Evolutionary conservation across 2,113 vertebrate genomes (phyloP).

Genomic region (Anoplopoma fimbria): DNA sequence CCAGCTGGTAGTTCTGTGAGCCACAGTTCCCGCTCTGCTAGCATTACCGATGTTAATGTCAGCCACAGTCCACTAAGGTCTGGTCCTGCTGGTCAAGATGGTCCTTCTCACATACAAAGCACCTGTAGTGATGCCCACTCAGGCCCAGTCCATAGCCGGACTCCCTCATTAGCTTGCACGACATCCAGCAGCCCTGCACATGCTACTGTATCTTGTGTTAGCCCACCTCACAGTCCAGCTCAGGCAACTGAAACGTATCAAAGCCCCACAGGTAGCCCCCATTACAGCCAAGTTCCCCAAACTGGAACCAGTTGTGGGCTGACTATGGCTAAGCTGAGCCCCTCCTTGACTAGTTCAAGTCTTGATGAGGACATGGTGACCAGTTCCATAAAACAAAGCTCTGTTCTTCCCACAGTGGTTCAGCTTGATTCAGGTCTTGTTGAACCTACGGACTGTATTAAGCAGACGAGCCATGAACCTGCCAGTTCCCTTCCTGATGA

Average conservation of each 20-base stretch:
- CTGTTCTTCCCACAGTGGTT: neutral
- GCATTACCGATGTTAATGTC: neutral
- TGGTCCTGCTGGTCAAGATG: constrained; percentile 72
- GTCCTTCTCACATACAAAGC: constrained; percentile 52
- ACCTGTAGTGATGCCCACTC: constrained; percentile 35
- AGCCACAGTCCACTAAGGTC: constrained; percentile 47
- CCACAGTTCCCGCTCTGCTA: constrained; percentile 17
- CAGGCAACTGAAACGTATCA: constrained; percentile 19
- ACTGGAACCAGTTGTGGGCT: constrained; percentile 33
- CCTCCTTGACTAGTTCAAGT: constrained; percentile 6
- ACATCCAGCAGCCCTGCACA: constrained; percentile 40
- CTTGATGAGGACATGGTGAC: neutral
- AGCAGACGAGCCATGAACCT: neutral
- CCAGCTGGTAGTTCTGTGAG: constrained; percentile 13
- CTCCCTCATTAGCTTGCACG: constrained; percentile 14
- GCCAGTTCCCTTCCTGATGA: neutral
- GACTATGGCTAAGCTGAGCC: neutral
- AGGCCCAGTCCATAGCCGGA: constrained; percentile 35
- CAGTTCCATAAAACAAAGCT: neutral
- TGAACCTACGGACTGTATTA: neutral
- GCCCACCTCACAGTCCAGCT: constrained; percentile 44
- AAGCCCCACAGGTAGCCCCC: constrained; percentile 2
- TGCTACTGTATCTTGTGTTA: constrained; percentile 22
- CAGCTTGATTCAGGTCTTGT: neutral
- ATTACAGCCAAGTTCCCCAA: neutral